Evolutionary conservation across 2,888 invertebrate genomes (phyloP), one percentile per base, ranked within the genome.

Genomic region (Stenurella melanura): DNA sequence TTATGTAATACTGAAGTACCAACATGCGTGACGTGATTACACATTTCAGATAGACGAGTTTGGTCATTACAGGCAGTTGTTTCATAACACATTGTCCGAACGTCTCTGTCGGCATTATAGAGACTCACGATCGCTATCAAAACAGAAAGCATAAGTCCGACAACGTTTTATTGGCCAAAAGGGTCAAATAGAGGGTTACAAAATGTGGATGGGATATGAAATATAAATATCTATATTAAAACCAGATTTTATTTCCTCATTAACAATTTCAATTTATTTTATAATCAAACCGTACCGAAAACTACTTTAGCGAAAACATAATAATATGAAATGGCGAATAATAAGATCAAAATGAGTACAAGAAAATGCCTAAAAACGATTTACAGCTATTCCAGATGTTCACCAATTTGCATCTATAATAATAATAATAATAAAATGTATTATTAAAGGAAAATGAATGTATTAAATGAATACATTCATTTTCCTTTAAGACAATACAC

Each of bases 11-110:
- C 34, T 17, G 30, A 63, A 63, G 61, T 63, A 63, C 34, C 26
- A 11, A 34, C 61, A 63, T 17, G 61, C 61, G 30, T 63, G 61
- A 63, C 34, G 61, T 34, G 61, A 63, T 63, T 17, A 30, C 34
- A 63, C 61, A 63, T 63, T 30, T 30, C 17, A 63, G 61, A 63
- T 63, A 34, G 61, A 63, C 61, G 61, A 63, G 61, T 63, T 63
- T 17, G 61, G 61, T 63, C 61, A 63, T 63, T 63, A 63, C 34
- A 30, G 61, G 61, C 61, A 34, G 61, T 63, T 63, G 61, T 63
- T 63, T 63, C 61, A 34, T 63, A 63, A 63, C 61, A 63, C 61
- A 63, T 63, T 63, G 61, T 63, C 61, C 34, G 34, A 34, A 63
- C 34, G 61, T 34, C 17, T 34, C 34, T 63, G 61, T 63, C 30